Evolutionary conservation across 2,888 invertebrate species (phyloP), one percentile per base, ranked within the genome.

Genomic region (Acleris emargana): DNA sequence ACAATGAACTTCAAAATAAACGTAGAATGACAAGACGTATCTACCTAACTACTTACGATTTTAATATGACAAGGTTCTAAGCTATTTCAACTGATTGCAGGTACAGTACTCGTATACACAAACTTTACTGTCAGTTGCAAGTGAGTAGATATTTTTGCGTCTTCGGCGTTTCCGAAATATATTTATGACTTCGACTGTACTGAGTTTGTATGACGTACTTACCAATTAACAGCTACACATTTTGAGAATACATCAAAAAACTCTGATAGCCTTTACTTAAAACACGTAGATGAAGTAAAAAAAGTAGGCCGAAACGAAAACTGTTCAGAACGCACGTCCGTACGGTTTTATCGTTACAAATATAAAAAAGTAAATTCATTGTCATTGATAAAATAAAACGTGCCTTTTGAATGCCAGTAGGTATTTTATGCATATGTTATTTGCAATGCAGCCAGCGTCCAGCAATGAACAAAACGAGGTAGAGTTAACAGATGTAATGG

Each of bases 371-470:
- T 47, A 47, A 62, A 62, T 38, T 20, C 58, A 58, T 58, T 58
- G 63, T 52, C 22, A 58, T 58, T 54, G 54, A 49, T 54, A 47
- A 58, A 52, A 58, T 52, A 58, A 58, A 54, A 54, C 42, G 53
- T 53, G 58, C 47, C 49, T 64, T 54, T 64, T 64, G 58, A 54
- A 64, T 58, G 47, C 28, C 54, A 53, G 58, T 50, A 38, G 38
- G 38, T 38, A 47, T 22, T 53, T 55, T 53, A 47, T 64, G 58
- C 58, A 64, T 47, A 58, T 49, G 58, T 55, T 50, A 64, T 47
- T 38, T 38, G 49, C 17, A 51, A 49, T 49, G 11, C 25, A 6
- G 11, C 54, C 45, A 57, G 43, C 45, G 20, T 25, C 42, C 25
- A n/a, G 25, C n/a, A 17, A 45, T 25, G 43, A 45, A 57, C 45